Base-by-base conservation (phyloP, 2,797 vertebrate species). In the Alouatta caraya region DNA sequence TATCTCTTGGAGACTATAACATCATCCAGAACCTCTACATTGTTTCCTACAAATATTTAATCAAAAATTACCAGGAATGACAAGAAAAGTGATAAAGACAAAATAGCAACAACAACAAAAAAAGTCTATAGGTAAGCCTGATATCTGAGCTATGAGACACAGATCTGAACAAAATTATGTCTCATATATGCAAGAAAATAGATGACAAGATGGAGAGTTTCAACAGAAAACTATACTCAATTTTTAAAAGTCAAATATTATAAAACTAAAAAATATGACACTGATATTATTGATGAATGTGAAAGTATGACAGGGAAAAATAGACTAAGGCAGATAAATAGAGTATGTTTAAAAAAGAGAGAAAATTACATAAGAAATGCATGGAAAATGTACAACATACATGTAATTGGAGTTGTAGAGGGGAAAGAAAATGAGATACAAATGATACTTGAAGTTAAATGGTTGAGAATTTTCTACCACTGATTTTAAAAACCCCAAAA, bases 401-500 rank as follows among this genome's bases (percentile, higher is more conserved):
- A 61, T 59, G 30, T 50, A 64, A 67, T 28, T 72, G 52, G 21
- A 64, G 26, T 79, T 39, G 52, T 39, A 83, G n/a, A 46, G 5
- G 5, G 8, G 6, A 94, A 75, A 92, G 4, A 88, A n/a, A 92
- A 92, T 81, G 19, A 85, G 5, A 84, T 44, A 75, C 1, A 39
- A 94, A 42, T 78, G 83, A 64, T 22, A 70, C 8, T 42, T 94
- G 8, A 94, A 81, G 39, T 94, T 17, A 89, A 95, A 97, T 67
- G 7, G 30, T 10, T 81, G 39, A 89, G 28, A 75, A 75, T 89
- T 88, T 37, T 88, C 48, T 90, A 85, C 39, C 85, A 76, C 21
- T 48, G 42, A 61, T 22, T 24, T 50, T 3, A 14, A 70, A 37
- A 28, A 80, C 55, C 33, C 30, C 39, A 70, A 42, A n/a, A 89